Conservation (phyloP, 2,797 vertebrate genomes). For the Sebastes baramenuke region DNA sequence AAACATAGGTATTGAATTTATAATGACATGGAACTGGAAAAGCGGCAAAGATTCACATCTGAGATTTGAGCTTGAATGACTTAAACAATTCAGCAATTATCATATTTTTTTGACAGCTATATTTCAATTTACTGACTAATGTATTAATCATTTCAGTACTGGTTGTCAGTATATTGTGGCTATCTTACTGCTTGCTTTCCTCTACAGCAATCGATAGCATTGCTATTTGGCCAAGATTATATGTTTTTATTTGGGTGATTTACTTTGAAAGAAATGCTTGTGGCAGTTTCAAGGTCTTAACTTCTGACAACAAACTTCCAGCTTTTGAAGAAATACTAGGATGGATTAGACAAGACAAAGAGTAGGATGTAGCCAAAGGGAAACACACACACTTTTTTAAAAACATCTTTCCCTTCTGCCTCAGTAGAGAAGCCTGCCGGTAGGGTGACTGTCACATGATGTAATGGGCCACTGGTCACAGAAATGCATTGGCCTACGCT, state of each 20-base stretch:
- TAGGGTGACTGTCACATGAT: slow-evolving; percentile 60
- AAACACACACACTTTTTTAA: slow-evolving; percentile 17
- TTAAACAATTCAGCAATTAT: neutral
- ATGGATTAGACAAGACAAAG: neutral
- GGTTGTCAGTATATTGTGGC: neutral
- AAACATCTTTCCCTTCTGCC: slow-evolving; percentile 27
- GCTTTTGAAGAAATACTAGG: slow-evolving; percentile 17
- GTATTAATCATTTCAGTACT: neutral
- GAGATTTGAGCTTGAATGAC: neutral
- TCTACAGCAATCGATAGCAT: neutral
- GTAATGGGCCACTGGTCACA: slow-evolving; percentile 69
- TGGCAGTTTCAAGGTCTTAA: neutral
- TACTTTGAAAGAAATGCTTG: neutral
- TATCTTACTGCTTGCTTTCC: neutral
- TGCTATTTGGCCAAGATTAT: neutral
- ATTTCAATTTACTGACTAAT: neutral
- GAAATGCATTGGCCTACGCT: slow-evolving; percentile 60
- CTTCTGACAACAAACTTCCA: neutral
- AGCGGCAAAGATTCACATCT: neutral
- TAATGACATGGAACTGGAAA: neutral
- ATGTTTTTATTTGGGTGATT: neutral
- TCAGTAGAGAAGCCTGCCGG: slow-evolving; percentile 32
- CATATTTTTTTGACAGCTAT: neutral
- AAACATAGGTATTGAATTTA: neutral
- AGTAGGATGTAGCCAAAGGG: slow-evolving; percentile 8